Percentiles rank a stretch among this genome's conserved stretches.
Evolutionary conservation across 2,888 invertebrate genomes (phyloP).

Genomic region (Hecatera dysodea): DNA sequence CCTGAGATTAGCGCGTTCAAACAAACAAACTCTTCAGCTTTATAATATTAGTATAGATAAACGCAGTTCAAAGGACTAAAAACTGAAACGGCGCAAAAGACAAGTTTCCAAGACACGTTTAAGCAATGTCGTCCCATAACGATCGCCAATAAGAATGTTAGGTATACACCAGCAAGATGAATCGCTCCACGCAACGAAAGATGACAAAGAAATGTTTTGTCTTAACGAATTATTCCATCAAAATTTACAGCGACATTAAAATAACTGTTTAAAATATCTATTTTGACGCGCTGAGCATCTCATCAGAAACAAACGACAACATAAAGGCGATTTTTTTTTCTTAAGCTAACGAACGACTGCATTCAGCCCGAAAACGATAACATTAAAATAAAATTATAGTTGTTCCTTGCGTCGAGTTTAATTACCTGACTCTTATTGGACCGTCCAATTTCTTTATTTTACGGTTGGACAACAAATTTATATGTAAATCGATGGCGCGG

Average conservation of each 20-base stretch:
- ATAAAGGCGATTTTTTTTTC: constrained; percentile 63
- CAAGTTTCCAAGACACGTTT: constrained; percentile 28
- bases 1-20: too few relatives aligned
- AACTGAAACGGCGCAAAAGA: neutral
- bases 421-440: constrained; percentile 82
- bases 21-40: too few relatives aligned
- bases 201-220: constrained; percentile 50
- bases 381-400: constrained; percentile 86
- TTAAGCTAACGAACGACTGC: constrained; percentile 75
- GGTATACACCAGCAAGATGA: constrained; percentile 22
- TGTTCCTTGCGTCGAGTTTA: constrained; percentile 83
- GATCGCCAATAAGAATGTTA: constrained; percentile 4
- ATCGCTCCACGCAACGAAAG: constrained; percentile 25
- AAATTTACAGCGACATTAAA: constrained; percentile 54
- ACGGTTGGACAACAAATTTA: constrained; percentile 89
- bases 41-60: too few relatives aligned
- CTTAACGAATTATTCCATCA: constrained; percentile 56
- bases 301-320: constrained; percentile 66
- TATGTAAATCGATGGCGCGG: constrained; percentile 88
- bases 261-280: constrained; percentile 61
- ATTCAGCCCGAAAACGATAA: constrained; percentile 69
- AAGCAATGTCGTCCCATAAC: constrained; percentile 5
- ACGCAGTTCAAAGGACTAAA: neutral
- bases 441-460: constrained; percentile 89
- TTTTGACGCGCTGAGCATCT: constrained; percentile 65